Evolutionary conservation across 1,140 invertebrate species (phyloP), one percentile per base, ranked within the genome.

Genomic region (Aradophagus sp.): DNA sequence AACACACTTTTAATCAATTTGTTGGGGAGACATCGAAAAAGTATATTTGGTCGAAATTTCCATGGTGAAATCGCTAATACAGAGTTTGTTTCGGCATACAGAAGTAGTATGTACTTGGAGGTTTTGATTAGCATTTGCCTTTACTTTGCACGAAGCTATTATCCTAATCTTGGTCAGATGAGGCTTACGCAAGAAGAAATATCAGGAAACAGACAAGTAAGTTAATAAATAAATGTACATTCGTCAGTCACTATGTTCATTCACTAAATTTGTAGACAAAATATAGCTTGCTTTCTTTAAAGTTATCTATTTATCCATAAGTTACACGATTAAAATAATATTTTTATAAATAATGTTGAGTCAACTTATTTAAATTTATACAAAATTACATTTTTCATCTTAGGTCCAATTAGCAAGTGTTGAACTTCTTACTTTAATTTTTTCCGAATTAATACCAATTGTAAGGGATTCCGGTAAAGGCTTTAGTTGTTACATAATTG

Each of bases 51-150:
- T 1, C 89, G 91, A 73, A 91, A 91, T 45, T 96, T 95, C 81
- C 87, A 89, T 59, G 92, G 93, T 3, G 91, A 92, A 29, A 80
- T 90, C 1, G 83, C 89, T 5, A 88, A 82, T 38, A 86, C 87
- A 1, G 89, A 91, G 69, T 89, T 90, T 52, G 84, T 88, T 17
- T 88, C 89, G 10, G 85, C 86, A 4, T 90, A 90, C 71, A 80
- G 93, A 1, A 94, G 91, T 36, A 92, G 90, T 75, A 96, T 94
- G 91, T 94, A 94, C 76, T 82, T 96, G 19, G 95, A 96, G 81
- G 88, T 95, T 10, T 80, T 96, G 11, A 90, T 97, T 47, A 90
- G 90, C 0, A 86, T 93, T 15, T 93, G 93, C 79, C 84, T 96
- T 41, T 94, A 95, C 80, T 95, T 91, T 78, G 88, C 93, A 0